These are phyloP conservation scores for Scaeva pyrastri DNA, from an alignment of 2,888 invertebrate species.

Conservation along the genomic window DNA sequence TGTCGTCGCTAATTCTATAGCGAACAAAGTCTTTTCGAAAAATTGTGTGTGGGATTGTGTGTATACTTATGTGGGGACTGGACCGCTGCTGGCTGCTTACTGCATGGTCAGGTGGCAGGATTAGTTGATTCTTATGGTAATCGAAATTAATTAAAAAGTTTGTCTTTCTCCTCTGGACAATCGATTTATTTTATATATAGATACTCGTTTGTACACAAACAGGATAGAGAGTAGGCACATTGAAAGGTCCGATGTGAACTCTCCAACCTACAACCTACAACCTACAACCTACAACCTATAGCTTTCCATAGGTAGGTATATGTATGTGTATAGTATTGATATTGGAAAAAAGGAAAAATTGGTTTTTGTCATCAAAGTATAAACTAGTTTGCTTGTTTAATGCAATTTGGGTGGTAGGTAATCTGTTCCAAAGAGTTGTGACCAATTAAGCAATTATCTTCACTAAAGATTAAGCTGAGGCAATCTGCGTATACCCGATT, in stretches of 20 bases:
- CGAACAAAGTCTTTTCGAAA: slow-evolving; percentile 13
- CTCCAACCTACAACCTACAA: not conserved
- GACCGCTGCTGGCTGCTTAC: not conserved
- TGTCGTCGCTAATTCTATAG: slow-evolving; percentile 12
- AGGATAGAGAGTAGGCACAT: not conserved
- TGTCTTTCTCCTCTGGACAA: slow-evolving; percentile 51
- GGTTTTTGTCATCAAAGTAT: slow-evolving; percentile 30
- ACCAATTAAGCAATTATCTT: slow-evolving; percentile 64
- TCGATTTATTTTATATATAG: slow-evolving; percentile 45
- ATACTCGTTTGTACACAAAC: not conserved
- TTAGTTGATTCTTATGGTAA: slow-evolving; percentile 74
- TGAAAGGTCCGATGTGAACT: too few relatives aligned
- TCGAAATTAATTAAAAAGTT: slow-evolving; percentile 74
- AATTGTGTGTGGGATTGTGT: slow-evolving; percentile 62
- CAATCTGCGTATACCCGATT: not conserved
- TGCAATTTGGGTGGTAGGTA: slow-evolving; percentile 47
- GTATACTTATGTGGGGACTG: not conserved
- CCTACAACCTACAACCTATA: not conserved
- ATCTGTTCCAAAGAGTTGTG: slow-evolving; percentile 50
- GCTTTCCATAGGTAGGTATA: too few relatives aligned
- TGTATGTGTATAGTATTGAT: too few relatives aligned
- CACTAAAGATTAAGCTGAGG: slow-evolving; percentile 30
- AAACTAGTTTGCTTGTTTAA: slow-evolving; percentile 53
- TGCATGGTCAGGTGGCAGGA: slow-evolving; percentile 68
- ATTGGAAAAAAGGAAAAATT: slow-evolving; percentile 16